Base-by-base conservation (phyloP, 2,113 vertebrate species). In the Cavia porcellus region DNA sequence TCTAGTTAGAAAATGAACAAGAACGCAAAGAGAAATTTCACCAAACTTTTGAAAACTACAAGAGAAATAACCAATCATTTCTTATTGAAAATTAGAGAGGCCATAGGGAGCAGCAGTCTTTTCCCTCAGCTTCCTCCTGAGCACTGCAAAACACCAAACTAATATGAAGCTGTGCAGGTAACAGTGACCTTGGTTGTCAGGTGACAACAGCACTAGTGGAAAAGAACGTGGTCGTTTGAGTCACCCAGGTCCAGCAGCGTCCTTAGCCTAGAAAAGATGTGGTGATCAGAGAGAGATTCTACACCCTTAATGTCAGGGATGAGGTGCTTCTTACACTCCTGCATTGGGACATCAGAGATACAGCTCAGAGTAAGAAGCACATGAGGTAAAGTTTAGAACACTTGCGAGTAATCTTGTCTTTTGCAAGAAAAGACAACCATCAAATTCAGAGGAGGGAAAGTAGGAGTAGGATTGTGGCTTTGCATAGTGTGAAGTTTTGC, bases 261-360 rank as follows among this genome's bases (percentile, higher is more conserved):
- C 28, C 24, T 35, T 32, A 47, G 42, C 55, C 24, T 45, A 9
- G 42, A 45, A 83, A 89, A 30, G 14, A 30, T 8, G 57, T 66
- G 19, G 12, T 25, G 22, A 47, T 22, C 1, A 64, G 2, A 13
- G 17, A 38, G 3, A 4, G 5, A 1, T 3, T 94, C 59, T 55
- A 1, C 3, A 42, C 45, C 3, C 38, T 15, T 14, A 15, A 15
- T 14, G 2, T 83, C 28, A n/a, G 10, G 9, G 17, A 19, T 47
- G 17, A 66, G 24, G 9, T 42, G 10, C 55, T 70, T 30, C 14
- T 57, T 42, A 14, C 0, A 59, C 0, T 35, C 1, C 35, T 24
- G 5, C 35, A 6, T 35, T 0, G 22, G 52, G 52, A 55, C 13
- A n/a, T 0, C 22, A 30, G 2, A 57, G 19, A 15, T 5, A 19